Evolutionary conservation across 1,140 invertebrate species (phyloP).

Genomic region (Diachasma alloeum): DNA sequence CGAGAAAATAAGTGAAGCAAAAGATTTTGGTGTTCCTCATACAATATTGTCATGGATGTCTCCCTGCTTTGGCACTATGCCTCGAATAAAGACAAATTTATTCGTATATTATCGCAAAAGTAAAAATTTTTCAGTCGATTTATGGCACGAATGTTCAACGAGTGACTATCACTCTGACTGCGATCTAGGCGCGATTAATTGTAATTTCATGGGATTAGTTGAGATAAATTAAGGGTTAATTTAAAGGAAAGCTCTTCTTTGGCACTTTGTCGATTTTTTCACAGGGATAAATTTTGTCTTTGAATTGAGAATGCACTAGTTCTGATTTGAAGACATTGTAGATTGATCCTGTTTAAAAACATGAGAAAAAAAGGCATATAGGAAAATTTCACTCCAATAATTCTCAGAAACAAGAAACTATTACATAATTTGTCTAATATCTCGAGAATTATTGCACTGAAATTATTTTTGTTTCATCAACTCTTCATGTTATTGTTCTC

Average conservation of each 20-base stretch:
- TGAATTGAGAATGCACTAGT: no score
- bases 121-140: conserved; percentile 10
- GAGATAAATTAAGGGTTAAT: background rate
- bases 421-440: no score
- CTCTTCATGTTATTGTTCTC: no score
- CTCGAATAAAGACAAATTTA: background rate
- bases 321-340: no score
- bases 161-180: background rate
- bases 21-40: conserved; percentile 32
- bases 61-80: background rate
- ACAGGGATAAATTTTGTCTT: no score
- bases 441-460: no score
- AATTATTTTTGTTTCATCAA: no score
- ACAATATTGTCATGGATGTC: conserved; percentile 46
- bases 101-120: background rate
- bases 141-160: conserved; percentile 2
- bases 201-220: background rate
- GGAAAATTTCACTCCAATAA: no score
- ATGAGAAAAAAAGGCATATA: no score
- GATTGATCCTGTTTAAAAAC: no score
- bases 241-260: conserved; percentile 17
- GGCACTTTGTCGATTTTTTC: conserved; percentile 16
- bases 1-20: conserved; percentile 8
- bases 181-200: background rate
- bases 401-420: no score